Evolutionary conservation across 2,113 vertebrate genomes (phyloP).

Genomic region (Pedetes capensis): DNA sequence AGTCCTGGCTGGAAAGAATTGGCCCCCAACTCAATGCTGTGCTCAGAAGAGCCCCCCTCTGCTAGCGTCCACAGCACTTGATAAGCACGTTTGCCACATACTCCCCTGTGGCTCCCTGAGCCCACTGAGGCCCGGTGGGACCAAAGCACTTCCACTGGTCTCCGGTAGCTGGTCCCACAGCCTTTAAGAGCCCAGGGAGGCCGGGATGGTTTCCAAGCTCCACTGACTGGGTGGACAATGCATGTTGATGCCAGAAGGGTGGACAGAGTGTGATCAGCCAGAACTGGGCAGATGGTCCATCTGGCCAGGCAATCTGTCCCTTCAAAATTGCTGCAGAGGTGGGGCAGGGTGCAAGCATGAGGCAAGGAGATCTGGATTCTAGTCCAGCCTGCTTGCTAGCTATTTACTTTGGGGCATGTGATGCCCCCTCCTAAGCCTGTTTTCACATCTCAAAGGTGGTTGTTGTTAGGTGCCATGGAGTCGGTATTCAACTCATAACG

Average conservation of each 20-base stretch:
- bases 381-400: background rate
- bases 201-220: background rate
- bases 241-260: background rate
- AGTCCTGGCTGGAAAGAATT: background rate
- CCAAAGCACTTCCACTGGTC: background rate
- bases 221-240: background rate
- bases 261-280: background rate
- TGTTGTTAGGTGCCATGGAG: too few relatives aligned
- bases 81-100: too few relatives aligned
- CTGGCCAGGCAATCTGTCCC: conserved; percentile 22
- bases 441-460: background rate
- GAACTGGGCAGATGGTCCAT: background rate
- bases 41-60: background rate
- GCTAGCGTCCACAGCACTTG: background rate
- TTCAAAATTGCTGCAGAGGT: background rate
- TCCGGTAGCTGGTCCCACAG: background rate
- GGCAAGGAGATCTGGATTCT: background rate
- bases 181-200: background rate
- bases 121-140: too few relatives aligned
- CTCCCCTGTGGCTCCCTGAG: accelerated
- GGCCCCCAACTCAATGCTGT: background rate
- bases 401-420: background rate
- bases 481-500: too few relatives aligned
- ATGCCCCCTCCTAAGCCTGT: background rate
- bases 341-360: accelerated